Conservation (phyloP, 2,797 vertebrate genomes). For the Propithecus perrieri region DNA sequence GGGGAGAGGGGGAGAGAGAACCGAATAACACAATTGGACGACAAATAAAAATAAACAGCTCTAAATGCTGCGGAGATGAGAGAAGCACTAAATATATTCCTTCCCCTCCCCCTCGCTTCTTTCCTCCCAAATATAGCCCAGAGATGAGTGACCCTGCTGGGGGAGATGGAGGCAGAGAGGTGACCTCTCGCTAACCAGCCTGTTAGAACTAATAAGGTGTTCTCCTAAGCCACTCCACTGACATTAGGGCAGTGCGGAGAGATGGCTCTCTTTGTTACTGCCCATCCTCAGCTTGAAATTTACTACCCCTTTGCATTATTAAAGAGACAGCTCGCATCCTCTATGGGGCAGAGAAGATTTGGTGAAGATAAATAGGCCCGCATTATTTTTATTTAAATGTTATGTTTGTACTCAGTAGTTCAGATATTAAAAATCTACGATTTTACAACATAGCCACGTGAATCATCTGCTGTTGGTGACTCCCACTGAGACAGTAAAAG, state of each 20-base stretch:
- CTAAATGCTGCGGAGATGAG: conserved; percentile 71
- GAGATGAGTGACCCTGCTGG: conserved; percentile 86
- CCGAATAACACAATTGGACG: conserved; percentile 6
- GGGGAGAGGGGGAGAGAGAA: background rate
- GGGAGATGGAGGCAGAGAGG: conserved; percentile 84
- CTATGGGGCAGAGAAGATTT: conserved; percentile 81
- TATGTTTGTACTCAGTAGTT: conserved; percentile 80
- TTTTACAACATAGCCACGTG: conserved; percentile 80
- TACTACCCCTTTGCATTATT: conserved; percentile 87
- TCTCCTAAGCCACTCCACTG: conserved; percentile 86
- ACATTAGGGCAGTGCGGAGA: conserved; percentile 86
- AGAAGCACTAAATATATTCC: conserved; percentile 69
- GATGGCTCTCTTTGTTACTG: conserved; percentile 86
- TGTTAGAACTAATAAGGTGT: conserved; percentile 89
- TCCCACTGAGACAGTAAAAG: conserved; percentile 63
- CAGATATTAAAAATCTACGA: conserved; percentile 79
- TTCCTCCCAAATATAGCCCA: conserved; percentile 83
- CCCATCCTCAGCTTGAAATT: conserved; percentile 88
- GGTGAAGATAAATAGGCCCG: conserved; percentile 82
- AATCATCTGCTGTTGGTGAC: conserved; percentile 79
- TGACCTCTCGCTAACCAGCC: conserved; percentile 91
- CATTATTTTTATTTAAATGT: conserved; percentile 85
- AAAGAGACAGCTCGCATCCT: conserved; percentile 84
- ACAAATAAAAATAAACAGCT: conserved; percentile 81
- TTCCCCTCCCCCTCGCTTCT: conserved; percentile 82